Conservation (phyloP, 2,797 vertebrate species). For the Jordanella pulchra region DNA sequence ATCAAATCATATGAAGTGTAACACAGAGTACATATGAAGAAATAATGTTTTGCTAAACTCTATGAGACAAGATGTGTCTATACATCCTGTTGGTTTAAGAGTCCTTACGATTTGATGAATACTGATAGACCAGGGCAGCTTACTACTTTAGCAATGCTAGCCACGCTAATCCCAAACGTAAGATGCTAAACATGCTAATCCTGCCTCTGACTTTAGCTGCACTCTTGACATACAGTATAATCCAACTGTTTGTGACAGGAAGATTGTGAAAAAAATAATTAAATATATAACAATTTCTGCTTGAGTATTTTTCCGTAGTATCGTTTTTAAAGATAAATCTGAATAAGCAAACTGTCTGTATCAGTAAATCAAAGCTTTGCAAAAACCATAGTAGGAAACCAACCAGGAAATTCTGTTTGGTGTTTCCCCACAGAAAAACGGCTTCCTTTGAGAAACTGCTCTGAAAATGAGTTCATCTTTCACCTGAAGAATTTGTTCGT, state of each 20-base stretch:
- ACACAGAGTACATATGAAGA: too few species aligned
- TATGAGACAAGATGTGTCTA: too few species aligned
- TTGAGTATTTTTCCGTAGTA: background rate
- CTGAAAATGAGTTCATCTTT: background rate
- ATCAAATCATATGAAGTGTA: too few species aligned
- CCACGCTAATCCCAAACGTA: background rate
- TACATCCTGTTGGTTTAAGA: too few species aligned
- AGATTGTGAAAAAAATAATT: background rate
- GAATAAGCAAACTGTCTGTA: background rate
- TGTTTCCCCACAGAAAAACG: background rate
- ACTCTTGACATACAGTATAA: background rate
- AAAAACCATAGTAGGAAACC: background rate
- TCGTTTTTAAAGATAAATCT: background rate
- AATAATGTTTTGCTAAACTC: too few species aligned
- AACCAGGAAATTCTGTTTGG: background rate
- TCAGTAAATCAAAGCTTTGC: background rate
- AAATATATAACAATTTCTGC: background rate
- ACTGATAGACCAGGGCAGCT: fast-evolving
- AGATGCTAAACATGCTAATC: background rate
- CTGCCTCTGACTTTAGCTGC: background rate
- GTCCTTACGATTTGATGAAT: too few species aligned
- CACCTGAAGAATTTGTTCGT: background rate
- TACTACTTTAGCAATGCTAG: background rate
- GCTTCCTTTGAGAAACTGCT: background rate
- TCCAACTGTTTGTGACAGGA: background rate